Evolutionary conservation across 2,113 vertebrate genomes (phyloP), one percentile per base, ranked within the genome.

Genomic region (Sitta europaea): DNA sequence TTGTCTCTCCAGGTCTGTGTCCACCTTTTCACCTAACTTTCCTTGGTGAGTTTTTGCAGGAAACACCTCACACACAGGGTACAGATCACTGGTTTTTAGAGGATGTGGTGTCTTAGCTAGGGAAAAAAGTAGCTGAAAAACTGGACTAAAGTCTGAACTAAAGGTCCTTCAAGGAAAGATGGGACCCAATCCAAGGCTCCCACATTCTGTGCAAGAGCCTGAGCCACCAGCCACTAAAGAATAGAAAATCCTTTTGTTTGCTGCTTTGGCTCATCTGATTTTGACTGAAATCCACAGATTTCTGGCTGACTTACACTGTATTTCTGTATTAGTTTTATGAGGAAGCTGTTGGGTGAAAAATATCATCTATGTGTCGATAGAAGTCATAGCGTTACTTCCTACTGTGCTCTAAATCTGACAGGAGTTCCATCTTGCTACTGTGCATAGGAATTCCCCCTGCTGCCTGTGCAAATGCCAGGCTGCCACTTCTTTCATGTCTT

Each of bases 221-320:
- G 48, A 78, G 74, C 90, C 87, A 87, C 65, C 5, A 14, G 33
- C 68, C 65, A 67, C 80, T 63, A 54, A 89, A 91, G 43, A 87
- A 87, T 45, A 88, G 48, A 94, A 93, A 90, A 45, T 33, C 8
- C 43, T 94, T 91, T 94, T 91, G 29, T 94, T 87, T 90, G 57
- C 65, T 88, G 40, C 92, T 88, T 85, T 66, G 71, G n/a, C 53
- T 90, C 54, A 40, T 84, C 81, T 28, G 12, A 53, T 82, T 91
- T 89, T 91, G 70, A 93, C 73, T 90, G 40, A 75, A 72, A 65
- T 92, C 70, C 95, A 78, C 54, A 57, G 70, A 72, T 91, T 96
- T 78, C 87, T 94, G 92, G 85, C 77, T 92, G 81, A 79, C 74
- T 61, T 72, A 28, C 6, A 3, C 40, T 78, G 40, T 68, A 51